These are phyloP conservation scores for Oncorhynchus tshawytscha DNA, from an alignment of 2,113 vertebrate genomes.

Conservation along the genomic window DNA sequence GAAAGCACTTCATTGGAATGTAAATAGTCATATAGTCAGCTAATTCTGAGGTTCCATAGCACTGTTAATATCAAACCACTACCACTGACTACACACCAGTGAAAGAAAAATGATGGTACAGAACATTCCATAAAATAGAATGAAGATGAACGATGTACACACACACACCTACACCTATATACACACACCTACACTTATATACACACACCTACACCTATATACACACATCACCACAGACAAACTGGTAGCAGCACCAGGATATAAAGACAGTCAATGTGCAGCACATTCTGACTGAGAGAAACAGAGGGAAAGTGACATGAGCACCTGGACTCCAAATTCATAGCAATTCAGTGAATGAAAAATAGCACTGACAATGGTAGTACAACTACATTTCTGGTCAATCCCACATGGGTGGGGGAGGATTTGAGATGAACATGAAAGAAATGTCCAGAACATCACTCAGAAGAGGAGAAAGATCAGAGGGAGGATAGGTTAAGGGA, in stretches of 20 bases:
- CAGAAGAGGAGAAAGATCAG: not conserved
- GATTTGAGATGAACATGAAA: not conserved
- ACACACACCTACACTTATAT: too few relatives aligned
- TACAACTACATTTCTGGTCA: not conserved
- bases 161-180: not conserved
- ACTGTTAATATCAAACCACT: not conserved
- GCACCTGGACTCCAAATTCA: not conserved
- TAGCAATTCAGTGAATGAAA: not conserved
- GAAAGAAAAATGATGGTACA: not conserved
- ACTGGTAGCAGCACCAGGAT: not conserved
- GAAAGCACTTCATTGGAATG: not conserved
- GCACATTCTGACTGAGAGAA: not conserved
- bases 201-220: not conserved
- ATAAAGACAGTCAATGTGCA: not conserved
- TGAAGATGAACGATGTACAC: not conserved
- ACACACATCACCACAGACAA: not conserved
- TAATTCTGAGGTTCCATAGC: constrained; percentile 1
- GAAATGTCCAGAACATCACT: not conserved
- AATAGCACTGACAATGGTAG: not conserved
- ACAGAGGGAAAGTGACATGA: not conserved
- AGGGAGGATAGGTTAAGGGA: not conserved
- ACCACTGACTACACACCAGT: not conserved
- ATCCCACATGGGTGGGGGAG: not conserved
- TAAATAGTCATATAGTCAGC: too few relatives aligned
- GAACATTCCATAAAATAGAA: not conserved